Conservation (phyloP, 1,140 invertebrate genomes). For the Daktulosphaira vitifoliae region DNA sequence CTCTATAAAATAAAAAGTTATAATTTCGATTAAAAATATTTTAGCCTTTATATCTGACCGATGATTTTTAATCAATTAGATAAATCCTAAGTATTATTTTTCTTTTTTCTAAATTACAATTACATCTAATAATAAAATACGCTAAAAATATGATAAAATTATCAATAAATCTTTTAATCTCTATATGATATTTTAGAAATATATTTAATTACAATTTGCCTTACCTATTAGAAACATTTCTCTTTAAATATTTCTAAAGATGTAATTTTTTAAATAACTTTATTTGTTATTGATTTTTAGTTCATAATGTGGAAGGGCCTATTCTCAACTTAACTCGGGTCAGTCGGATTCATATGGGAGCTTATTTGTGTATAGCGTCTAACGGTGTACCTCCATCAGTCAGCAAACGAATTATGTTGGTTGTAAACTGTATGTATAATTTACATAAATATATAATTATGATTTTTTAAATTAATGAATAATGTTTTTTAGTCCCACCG, state of each 20-base stretch:
- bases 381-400: slow-evolving; percentile 80
- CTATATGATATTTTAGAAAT: no score
- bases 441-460: background rate
- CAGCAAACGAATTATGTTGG: slow-evolving; percentile 54
- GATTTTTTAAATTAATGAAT: background rate
- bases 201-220: no score
- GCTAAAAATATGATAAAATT: no score
- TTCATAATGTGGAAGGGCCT: slow-evolving; percentile 55
- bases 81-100: no score
- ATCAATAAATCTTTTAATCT: no score
- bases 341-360: slow-evolving; percentile 74
- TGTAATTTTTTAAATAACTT: no score
- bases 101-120: no score
- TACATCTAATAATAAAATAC: no score
- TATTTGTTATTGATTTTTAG: slow-evolving; percentile 47
- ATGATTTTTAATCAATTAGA: no score
- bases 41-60: background rate
- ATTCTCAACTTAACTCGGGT: slow-evolving; percentile 68
- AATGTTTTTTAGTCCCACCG: slow-evolving; percentile 51
- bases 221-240: no score
- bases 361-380: slow-evolving; percentile 75
- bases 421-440: slow-evolving; percentile 41
- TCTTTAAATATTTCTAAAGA: no score
- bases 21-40: background rate
- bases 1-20: background rate